phyloP scores from a whole-genome alignment of 2,888 invertebrate genomes.

The Platerodrilus igneus region DNA sequence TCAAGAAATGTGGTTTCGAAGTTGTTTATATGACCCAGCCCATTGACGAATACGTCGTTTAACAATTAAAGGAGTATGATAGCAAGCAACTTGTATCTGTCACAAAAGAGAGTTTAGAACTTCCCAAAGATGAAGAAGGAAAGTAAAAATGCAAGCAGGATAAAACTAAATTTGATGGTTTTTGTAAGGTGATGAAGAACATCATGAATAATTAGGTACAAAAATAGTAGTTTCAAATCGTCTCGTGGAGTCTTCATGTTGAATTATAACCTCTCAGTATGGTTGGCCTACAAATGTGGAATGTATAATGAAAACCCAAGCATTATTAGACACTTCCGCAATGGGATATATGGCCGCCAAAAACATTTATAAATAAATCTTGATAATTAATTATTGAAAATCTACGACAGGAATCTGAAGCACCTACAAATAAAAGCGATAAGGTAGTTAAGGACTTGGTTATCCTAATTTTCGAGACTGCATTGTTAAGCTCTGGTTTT shows the following conservation, averaged over 20 bases:
- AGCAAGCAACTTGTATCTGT: constrained; percentile 95
- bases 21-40: constrained; percentile 99
- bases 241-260: constrained; percentile 95
- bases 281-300: constrained; percentile 99
- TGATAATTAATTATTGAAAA: constrained; percentile 90
- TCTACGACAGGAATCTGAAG: constrained; percentile 85
- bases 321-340: constrained; percentile 93
- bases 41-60: constrained; percentile 98
- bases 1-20: constrained; percentile 96
- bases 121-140: constrained; percentile 95
- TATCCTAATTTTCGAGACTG: constrained; percentile 91
- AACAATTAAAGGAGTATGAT: constrained; percentile 97
- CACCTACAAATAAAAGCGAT: constrained; percentile 96
- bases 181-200: constrained; percentile 91
- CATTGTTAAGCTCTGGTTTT: constrained; percentile 94
- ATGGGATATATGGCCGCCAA: constrained; percentile 99
- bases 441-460: constrained; percentile 98
- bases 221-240: constrained; percentile 94
- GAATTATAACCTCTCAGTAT: constrained; percentile 97
- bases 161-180: constrained; percentile 68
- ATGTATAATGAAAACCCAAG: constrained; percentile 99
- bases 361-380: constrained; percentile 98
- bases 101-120: constrained; percentile 95
- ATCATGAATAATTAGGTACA: constrained; percentile 98
- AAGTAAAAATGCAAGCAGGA: constrained; percentile 95